phyloP scores from a whole-genome alignment of 30 jellyfish, hydroid and myxozoan species.

The Hydra vulgaris region DNA sequence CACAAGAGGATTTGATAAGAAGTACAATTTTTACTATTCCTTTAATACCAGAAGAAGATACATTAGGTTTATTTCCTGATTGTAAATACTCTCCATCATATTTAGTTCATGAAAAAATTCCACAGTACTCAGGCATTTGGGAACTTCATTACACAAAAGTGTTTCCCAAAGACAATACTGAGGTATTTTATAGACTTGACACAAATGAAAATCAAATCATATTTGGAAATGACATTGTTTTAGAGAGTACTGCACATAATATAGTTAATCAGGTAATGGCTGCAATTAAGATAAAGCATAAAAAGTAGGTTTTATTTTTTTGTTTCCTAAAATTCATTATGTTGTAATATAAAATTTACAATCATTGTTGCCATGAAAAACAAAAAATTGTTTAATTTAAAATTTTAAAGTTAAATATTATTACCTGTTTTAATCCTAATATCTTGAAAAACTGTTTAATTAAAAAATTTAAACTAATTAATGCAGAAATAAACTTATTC shows the following conservation, averaged over 20 bases:
- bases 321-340: too few species aligned
- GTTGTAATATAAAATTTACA: too few species aligned
- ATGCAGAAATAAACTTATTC: too few species aligned
- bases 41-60: constrained; percentile 48
- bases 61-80: constrained; percentile 25
- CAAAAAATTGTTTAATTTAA: too few species aligned
- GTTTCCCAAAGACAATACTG: constrained; percentile 66
- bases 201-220: constrained; percentile 43
- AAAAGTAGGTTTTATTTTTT: constrained; percentile 43
- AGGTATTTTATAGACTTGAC: constrained; percentile 5
- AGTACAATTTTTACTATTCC: constrained; percentile 41
- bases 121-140: constrained; percentile 64
- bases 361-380: too few species aligned
- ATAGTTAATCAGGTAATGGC: constrained; percentile 31
- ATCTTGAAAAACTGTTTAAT: too few species aligned
- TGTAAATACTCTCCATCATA: constrained; percentile 65
- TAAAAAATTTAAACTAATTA: too few species aligned
- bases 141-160: constrained; percentile 63
- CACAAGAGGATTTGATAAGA: constrained; percentile 4
- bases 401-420: too few species aligned
- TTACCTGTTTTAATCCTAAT: too few species aligned
- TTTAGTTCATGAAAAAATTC: constrained; percentile 19
- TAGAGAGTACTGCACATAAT: constrained; percentile 30
- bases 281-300: constrained; percentile 46
- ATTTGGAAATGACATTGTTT: constrained; percentile 70